Evolutionary conservation across 1,140 invertebrate species (phyloP).

Genomic region (Thrips palmi): DNA sequence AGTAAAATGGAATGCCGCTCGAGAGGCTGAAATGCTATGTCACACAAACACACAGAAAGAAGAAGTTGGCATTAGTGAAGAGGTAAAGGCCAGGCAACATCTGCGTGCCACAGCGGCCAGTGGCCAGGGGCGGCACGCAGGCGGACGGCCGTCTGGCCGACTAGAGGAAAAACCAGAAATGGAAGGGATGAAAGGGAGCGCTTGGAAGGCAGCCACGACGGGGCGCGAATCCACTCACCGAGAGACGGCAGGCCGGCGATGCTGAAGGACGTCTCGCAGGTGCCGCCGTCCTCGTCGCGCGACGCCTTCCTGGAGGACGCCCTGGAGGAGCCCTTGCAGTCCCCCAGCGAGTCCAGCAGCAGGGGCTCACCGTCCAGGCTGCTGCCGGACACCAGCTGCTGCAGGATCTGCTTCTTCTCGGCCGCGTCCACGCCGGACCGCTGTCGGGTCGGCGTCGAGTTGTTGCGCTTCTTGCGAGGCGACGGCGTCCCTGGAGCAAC

Average conservation of each 20-base stretch:
- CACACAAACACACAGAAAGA: no score
- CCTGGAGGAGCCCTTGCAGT: conserved; percentile 7
- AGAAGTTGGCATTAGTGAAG: no score
- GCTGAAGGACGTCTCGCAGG: conserved; percentile 9
- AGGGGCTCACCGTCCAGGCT: conserved; percentile 24
- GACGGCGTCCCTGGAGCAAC: conserved; percentile 37
- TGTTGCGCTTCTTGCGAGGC: conserved; percentile 48
- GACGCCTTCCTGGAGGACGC: conserved; percentile 8
- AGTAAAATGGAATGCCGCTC: no score
- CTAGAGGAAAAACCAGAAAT: no score
- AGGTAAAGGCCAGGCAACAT: no score
- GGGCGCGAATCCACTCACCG: no score
- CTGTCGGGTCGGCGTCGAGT: conserved; percentile 47
- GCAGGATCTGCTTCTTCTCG: conserved; percentile 53
- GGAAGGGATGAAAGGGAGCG: no score
- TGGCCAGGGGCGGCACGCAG: no score
- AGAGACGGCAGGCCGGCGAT: neutral
- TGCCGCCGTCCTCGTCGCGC: neutral
- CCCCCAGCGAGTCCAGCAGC: conserved; percentile 21
- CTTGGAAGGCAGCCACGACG: no score
- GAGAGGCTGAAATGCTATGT: no score
- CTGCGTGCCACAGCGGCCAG: no score
- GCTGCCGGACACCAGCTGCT: conserved; percentile 43
- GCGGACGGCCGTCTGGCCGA: no score
- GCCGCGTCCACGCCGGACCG: conserved; percentile 37